These are phyloP conservation scores for Lochmaea crataegi DNA, from an alignment of 2,888 invertebrate genomes.

Conservation along the genomic window DNA sequence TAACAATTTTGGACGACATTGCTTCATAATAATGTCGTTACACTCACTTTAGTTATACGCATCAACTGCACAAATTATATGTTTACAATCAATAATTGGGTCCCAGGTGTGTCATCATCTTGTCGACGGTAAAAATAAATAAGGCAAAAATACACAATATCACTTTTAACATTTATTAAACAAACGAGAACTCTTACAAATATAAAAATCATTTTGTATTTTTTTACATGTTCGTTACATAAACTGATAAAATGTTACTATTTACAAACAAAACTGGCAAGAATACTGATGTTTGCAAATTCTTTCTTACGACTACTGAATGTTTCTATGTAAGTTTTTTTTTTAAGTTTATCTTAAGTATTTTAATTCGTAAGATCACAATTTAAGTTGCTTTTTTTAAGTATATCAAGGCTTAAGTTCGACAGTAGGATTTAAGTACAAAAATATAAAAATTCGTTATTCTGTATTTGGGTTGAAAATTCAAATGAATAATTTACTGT, in stretches of 20 bases:
- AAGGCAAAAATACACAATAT: not conserved
- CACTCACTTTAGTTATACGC: too few species aligned
- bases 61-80: too few species aligned
- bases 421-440: constrained; percentile 42
- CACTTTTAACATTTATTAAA: constrained; percentile 20
- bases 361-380: constrained; percentile 22
- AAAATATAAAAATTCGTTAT: constrained; percentile 42
- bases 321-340: not conserved
- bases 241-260: constrained; percentile 19
- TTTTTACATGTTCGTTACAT: constrained; percentile 6
- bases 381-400: constrained; percentile 15
- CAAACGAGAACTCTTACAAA: constrained; percentile 21
- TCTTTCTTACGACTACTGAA: not conserved
- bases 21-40: too few species aligned
- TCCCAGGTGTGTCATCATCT: too few species aligned
- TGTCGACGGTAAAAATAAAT: not conserved
- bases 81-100: too few species aligned
- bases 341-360: constrained; percentile 2
- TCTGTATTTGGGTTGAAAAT: too few species aligned
- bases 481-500: too few species aligned
- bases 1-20: too few species aligned
- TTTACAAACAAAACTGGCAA: constrained; percentile 36
- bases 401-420: constrained; percentile 34
- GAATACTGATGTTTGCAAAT: constrained; percentile 30
- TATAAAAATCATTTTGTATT: constrained; percentile 28